These are phyloP conservation scores for Rhinatrema bivittatum DNA, from an alignment of 2,797 vertebrate species.

Conservation along the genomic window DNA sequence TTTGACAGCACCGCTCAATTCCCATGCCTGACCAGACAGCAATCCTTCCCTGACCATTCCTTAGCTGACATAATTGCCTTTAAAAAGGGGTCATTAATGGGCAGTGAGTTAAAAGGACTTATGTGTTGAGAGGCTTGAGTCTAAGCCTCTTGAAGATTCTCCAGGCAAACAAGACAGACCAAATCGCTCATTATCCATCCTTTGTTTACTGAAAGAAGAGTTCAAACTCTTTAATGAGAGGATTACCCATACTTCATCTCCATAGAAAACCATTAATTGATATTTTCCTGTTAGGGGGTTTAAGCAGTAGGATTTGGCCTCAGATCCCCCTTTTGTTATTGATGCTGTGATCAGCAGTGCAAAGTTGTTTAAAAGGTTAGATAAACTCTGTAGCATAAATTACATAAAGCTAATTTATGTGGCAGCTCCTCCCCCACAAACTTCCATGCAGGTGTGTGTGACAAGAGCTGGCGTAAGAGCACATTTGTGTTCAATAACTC, in stretches of 20 bases:
- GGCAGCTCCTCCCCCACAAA: too few relatives aligned
- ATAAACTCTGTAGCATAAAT: constrained; percentile 54
- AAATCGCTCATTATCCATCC: constrained; percentile 70
- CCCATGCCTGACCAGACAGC: too few relatives aligned
- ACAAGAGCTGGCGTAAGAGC: too few relatives aligned
- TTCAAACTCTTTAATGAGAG: constrained; percentile 80
- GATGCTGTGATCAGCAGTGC: constrained; percentile 64
- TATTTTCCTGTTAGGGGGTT: constrained; percentile 82
- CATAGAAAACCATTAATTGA: constrained; percentile 84
- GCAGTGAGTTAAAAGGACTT: constrained; percentile 64
- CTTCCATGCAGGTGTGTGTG: too few relatives aligned
- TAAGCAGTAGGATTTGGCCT: constrained; percentile 60
- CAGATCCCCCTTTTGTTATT: constrained; percentile 53
- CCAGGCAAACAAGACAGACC: constrained; percentile 73
- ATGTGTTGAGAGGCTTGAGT: constrained; percentile 61
- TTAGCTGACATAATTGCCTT: constrained; percentile 70
- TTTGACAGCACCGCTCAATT: too few relatives aligned
- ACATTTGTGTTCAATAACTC: too few relatives aligned
- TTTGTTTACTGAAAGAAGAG: constrained; percentile 75
- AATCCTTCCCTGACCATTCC: too few relatives aligned
- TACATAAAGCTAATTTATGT: constrained; percentile 47
- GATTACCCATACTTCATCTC: constrained; percentile 80
- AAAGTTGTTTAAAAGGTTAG: constrained; percentile 60
- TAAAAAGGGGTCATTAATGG: constrained; percentile 77
- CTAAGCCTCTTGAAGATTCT: constrained; percentile 83